Evolutionary conservation across 2,797 vertebrate genomes (phyloP).

Genomic region (Phataginus tetradactyla): DNA sequence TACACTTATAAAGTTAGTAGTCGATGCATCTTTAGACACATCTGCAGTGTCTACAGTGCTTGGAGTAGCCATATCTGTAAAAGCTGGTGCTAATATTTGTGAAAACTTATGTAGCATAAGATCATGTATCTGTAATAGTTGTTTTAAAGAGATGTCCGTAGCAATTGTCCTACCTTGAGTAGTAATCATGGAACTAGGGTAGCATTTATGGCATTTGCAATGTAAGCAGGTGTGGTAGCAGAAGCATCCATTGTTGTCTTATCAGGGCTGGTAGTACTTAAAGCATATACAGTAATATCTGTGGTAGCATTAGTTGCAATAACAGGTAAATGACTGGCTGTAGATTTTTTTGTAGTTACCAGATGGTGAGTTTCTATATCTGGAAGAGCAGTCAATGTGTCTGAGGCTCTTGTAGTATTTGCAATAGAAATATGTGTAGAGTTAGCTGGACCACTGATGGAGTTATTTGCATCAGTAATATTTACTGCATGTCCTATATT

Average conservation of each 20-base stretch:
- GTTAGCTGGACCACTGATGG: background rate
- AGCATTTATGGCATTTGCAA: background rate
- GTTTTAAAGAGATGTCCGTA: background rate
- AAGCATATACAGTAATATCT: background rate
- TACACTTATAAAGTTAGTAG: background rate
- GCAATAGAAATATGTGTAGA: background rate
- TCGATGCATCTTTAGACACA: background rate
- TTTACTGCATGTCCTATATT: background rate
- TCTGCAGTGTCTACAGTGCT: background rate
- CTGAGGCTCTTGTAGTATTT: background rate
- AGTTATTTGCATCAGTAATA: background rate
- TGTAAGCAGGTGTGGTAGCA: background rate
- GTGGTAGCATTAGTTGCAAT: background rate
- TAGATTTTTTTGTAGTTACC: background rate
- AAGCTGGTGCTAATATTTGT: background rate
- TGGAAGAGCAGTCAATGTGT: background rate
- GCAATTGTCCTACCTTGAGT: background rate
- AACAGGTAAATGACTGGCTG: background rate
- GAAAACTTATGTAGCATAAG: background rate
- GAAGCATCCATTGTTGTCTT: background rate
- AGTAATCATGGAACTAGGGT: background rate
- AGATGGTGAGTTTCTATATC: background rate
- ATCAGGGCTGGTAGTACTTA: background rate
- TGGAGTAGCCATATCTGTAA: background rate
- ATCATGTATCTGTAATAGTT: background rate